Evolutionary conservation across 2,888 invertebrate species (phyloP), one percentile per base, ranked within the genome.

Genomic region (Gibbula magus): DNA sequence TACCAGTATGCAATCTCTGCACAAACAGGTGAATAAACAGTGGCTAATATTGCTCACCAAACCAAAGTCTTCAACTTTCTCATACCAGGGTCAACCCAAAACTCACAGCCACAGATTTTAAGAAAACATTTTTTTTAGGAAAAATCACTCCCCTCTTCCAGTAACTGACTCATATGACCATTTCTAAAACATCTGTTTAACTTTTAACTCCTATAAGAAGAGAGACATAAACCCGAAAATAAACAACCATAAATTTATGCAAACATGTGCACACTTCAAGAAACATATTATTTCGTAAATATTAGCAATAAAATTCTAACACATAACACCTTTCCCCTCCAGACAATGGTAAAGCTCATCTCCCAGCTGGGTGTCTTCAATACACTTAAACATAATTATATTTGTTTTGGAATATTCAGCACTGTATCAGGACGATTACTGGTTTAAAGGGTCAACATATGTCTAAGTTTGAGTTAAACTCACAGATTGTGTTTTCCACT

Each of bases 11-110:
- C 70, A 73, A 73, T 54, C 53, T 73, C 32, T 54, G 51, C 29
- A 56, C 32, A 13, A 66, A 77, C 53, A 70, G 66, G 77, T 67
- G 77, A n/a, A 77, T 35, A 75, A 75, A 75, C 75, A 75, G 25
- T 52, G 35, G 29, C 74, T 75, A 75, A 53, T 75, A 54, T 32
- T 75, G 75, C 53, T 35, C 54, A 18, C 25, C 54, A 54, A 54
- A 25, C 32, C 22, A 32, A 29, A 52, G 29, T 54, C 53, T 29
- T 20, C 32, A 25, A 54, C 53, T 54, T 29, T 70, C 20, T 35
- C n/a, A 70, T 70, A 70, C 35, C 70, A 70, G 70, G 32, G 70
- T 39, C 70, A 70, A 35, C 70, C 22, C 61, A 61, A 61, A 61
- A 61, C 25, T 61, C 25, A 61, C 29, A 29, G 16, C 61, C 18